Evolutionary conservation across 1,140 invertebrate genomes (phyloP).

Genomic region (Zaprionus davidi): DNA sequence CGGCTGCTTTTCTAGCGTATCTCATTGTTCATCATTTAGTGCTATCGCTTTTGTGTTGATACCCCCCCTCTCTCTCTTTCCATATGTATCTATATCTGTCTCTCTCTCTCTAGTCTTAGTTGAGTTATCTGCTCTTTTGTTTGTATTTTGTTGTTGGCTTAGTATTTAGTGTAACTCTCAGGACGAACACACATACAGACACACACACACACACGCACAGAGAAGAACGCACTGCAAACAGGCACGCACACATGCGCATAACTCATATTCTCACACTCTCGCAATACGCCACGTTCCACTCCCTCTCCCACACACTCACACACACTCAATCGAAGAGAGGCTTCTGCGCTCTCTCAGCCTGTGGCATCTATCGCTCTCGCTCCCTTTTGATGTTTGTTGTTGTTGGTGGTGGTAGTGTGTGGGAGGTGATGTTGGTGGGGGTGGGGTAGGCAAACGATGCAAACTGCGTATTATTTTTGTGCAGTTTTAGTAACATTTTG

Average conservation of each 20-base stretch:
- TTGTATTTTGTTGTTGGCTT: constrained; percentile 3
- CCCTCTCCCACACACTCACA: background rate
- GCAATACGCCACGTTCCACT: background rate
- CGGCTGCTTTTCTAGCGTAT: constrained; percentile 17
- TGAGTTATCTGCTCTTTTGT: constrained; percentile 5
- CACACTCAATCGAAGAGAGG: background rate
- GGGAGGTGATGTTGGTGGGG: background rate
- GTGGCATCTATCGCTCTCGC: background rate
- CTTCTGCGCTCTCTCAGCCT: background rate
- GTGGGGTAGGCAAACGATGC: background rate
- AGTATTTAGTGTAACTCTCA: constrained; percentile 18
- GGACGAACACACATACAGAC: constrained; percentile 11
- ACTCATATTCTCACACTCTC: background rate
- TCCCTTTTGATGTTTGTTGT: background rate
- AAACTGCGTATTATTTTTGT: constrained; percentile 1
- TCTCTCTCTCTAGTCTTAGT: background rate
- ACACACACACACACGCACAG: background rate
- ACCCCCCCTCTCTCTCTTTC: background rate
- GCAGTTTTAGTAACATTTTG: background rate
- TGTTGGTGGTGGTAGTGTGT: background rate
- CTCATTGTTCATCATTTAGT: constrained; percentile 24
- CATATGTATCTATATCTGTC: background rate
- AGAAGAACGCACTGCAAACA: background rate
- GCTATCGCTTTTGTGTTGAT: constrained; percentile 28
- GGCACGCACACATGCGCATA: constrained; percentile 6